Base-by-base conservation (phyloP, 2,797 vertebrate species). In the Xenopus petersii region DNA sequence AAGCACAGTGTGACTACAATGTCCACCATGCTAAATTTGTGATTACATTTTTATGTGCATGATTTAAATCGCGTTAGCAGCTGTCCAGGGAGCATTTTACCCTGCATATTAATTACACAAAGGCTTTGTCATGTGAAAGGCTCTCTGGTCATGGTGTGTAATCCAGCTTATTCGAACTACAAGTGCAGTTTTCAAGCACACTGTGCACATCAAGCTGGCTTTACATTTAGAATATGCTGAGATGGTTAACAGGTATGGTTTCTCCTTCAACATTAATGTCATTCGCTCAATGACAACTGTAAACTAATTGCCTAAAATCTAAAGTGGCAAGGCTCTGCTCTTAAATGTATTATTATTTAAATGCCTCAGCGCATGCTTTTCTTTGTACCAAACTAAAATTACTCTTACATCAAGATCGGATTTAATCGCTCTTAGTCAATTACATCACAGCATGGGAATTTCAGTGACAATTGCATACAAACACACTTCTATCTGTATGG, bases 41-140 rank as follows among this genome's bases (percentile, higher is more conserved):
- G 87, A 95, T 95, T 93, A 93, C 89, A 94, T 93, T 93, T 93
- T 93, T 93, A 92, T 88, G 90, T 89, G 92, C 92, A 92, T 91
- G 93, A 96, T 94, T 95, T 93, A 93, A 93, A 93, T 94, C 91
- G 89, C 89, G 93, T 95, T 94, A 93, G 93, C 82, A 85, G 91
- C 93, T 83, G 89, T 84, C 92, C 92, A 80, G 94, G 94, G 93
- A 94, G 93, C 92, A 93, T 95, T 95, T 95, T 93, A 90, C 89
- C 91, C 93, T 94, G 95, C 94, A 94, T 97, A 95, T 96, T 97
- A 98, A 97, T 96, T 96, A 95, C 93, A 94, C 92, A 90, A 89
- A 88, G 90, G 89, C 91, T 94, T 92, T 94, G 93, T 94, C 89
- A 85, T 91, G 88, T 81, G 89, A 89, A 92, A 93, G 91, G 89